phyloP scores from a whole-genome alignment of 2,888 invertebrate genomes.

The Drepana falcataria region DNA sequence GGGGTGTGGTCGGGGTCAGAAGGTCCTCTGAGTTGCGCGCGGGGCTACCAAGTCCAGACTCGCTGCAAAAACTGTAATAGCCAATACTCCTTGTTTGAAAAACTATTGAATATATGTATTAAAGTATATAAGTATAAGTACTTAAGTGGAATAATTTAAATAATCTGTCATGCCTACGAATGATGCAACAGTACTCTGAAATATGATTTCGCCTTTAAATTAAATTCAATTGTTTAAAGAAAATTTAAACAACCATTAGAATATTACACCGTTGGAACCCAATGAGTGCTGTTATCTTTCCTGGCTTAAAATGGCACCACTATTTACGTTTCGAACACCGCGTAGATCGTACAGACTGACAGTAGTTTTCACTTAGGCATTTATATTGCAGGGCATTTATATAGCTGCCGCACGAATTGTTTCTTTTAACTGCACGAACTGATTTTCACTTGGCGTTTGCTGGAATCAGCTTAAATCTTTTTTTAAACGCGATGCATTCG shows the following conservation, averaged over 20 bases:
- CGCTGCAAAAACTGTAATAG: conserved; percentile 34
- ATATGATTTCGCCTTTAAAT: too few relatives aligned
- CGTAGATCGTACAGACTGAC: neutral
- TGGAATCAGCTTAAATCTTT: too few relatives aligned
- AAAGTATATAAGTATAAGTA: too few relatives aligned
- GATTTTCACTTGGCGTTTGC: too few relatives aligned
- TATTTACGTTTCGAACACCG: neutral
- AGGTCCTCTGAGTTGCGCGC: conserved; percentile 63
- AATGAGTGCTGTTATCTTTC: neutral
- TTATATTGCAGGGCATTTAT: neutral
- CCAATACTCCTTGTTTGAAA: too few relatives aligned
- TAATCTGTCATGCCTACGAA: too few relatives aligned
- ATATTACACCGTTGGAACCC: neutral
- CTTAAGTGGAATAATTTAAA: too few relatives aligned
- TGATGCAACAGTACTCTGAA: too few relatives aligned
- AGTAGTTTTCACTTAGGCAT: neutral
- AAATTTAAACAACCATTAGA: too few relatives aligned
- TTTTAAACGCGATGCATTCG: too few relatives aligned
- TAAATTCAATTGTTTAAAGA: too few relatives aligned
- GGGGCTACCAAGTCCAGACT: conserved; percentile 69
- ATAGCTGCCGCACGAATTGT: neutral
- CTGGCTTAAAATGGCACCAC: neutral
- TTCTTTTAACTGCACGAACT: neutral
- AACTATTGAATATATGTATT: too few relatives aligned
- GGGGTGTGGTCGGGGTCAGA: conserved; percentile 59